Evolutionary conservation across 2,888 invertebrate genomes (phyloP).

Genomic region (Dugesia japonica): DNA sequence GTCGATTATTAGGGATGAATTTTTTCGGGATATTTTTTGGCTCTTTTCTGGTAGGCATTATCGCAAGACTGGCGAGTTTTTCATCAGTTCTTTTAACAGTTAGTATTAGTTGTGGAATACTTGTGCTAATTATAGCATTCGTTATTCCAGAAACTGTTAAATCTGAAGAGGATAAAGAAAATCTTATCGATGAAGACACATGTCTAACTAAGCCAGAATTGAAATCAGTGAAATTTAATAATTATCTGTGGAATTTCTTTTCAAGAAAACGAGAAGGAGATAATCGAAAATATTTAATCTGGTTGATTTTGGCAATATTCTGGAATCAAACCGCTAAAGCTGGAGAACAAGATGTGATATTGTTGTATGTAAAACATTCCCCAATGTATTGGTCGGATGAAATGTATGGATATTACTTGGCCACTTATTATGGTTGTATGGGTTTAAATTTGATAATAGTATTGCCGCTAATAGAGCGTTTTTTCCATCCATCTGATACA

Average conservation of each 20-base stretch:
- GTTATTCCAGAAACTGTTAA: constrained; percentile 23
- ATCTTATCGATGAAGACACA: background rate
- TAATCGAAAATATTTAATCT: constrained; percentile 36
- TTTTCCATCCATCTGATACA: constrained; percentile 40
- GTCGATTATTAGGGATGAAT: constrained; percentile 44
- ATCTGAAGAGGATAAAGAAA: background rate
- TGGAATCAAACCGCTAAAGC: constrained; percentile 42
- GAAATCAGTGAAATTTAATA: background rate
- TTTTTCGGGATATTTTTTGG: constrained; percentile 45
- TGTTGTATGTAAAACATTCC: constrained; percentile 41
- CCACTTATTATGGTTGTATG: constrained; percentile 45
- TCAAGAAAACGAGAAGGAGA: constrained; percentile 20
- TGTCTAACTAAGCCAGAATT: background rate
- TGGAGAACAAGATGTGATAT: constrained; percentile 44
- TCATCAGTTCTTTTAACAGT: constrained; percentile 24
- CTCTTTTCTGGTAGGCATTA: constrained; percentile 39
- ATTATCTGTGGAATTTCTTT: constrained; percentile 26
- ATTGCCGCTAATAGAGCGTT: constrained; percentile 41
- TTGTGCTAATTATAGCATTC: constrained; percentile 25
- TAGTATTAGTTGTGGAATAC: background rate
- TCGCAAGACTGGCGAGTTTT: constrained; percentile 20
- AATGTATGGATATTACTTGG: constrained; percentile 43
- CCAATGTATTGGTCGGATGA: constrained; percentile 43
- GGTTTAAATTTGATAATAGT: constrained; percentile 42
- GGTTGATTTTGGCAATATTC: constrained; percentile 39